A percentile compares a stretch with the other conserved stretches of the same genome.
Conservation (phyloP, 2,888 invertebrate genomes). For the Nemapogon koenigi region DNA sequence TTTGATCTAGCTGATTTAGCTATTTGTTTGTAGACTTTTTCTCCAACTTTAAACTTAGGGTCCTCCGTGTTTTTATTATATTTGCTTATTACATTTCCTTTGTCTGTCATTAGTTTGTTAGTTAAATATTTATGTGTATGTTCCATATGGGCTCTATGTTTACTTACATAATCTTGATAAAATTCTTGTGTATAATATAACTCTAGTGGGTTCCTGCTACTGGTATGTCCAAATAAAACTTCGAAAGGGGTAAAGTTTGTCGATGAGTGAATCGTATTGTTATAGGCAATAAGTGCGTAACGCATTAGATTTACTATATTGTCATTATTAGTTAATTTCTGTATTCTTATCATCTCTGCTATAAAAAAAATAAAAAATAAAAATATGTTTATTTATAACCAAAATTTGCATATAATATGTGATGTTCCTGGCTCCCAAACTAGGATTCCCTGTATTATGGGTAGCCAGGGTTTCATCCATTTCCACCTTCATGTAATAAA, state of each 20-base stretch:
- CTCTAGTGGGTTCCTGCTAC: conserved; percentile 7
- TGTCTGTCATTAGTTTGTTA: conserved; percentile 4
- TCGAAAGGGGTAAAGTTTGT: conserved; percentile 22
- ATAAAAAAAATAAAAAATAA: too few species aligned
- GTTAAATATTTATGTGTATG: conserved; percentile 1
- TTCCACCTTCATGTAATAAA: too few species aligned
- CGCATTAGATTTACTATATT: conserved; percentile 19
- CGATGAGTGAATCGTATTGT: conserved; percentile 21
- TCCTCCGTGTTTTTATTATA: conserved; percentile 9
- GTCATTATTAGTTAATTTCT: conserved; percentile 18
- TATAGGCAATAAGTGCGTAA: conserved; percentile 16
- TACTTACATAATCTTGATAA: conserved; percentile 9
- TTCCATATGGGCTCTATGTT: conserved; percentile 3
- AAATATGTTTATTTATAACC: too few species aligned
- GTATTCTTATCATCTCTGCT: conserved; percentile 7
- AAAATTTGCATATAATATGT: too few species aligned
- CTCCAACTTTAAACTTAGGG: conserved; percentile 12
- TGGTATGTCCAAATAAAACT: conserved; percentile 7
- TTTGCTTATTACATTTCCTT: conserved; percentile 10
- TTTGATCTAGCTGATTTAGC: conserved; percentile 12
- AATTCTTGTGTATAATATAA: conserved; percentile 1
- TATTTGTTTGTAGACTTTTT: conserved; percentile 14
- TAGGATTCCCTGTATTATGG: too few species aligned
- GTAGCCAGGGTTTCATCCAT: too few species aligned
- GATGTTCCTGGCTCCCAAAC: too few species aligned